phyloP scores from a whole-genome alignment of 2,888 invertebrate genomes.

The Chelonus formosanus region DNA sequence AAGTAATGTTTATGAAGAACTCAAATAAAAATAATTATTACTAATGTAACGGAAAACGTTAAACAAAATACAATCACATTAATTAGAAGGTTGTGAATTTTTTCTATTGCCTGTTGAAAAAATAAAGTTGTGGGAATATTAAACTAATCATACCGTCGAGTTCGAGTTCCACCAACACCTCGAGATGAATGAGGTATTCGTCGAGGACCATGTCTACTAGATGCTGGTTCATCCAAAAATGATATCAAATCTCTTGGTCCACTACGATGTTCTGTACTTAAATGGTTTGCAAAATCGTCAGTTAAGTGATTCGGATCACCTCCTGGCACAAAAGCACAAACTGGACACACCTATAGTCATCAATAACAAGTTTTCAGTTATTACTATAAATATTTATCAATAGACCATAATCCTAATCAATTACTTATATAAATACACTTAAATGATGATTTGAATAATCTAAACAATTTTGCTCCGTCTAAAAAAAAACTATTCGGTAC shows the following conservation, averaged over 20 bases:
- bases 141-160: conserved; percentile 70
- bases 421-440: too few relatives aligned
- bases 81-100: not conserved
- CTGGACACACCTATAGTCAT: conserved; percentile 84
- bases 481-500: too few relatives aligned
- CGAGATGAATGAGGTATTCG: conserved; percentile 81
- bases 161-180: conserved; percentile 78
- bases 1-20: too few relatives aligned
- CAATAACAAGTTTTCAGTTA: not conserved
- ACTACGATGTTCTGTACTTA: conserved; percentile 91
- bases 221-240: conserved; percentile 90
- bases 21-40: too few relatives aligned
- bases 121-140: not conserved
- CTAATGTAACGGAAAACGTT: too few relatives aligned
- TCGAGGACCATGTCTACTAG: conserved; percentile 78
- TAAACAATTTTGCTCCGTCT: too few relatives aligned
- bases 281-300: conserved; percentile 96
- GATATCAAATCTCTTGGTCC: conserved; percentile 91
- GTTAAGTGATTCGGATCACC: conserved; percentile 98
- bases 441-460: too few relatives aligned
- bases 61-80: too few relatives aligned
- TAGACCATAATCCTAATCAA: too few relatives aligned
- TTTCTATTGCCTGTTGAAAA: too few relatives aligned
- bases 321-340: conserved; percentile 95
- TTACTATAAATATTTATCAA: too few relatives aligned